Evolutionary conservation across 2,797 vertebrate species (phyloP).

Genomic region (Rhynchotus rufescens): DNA sequence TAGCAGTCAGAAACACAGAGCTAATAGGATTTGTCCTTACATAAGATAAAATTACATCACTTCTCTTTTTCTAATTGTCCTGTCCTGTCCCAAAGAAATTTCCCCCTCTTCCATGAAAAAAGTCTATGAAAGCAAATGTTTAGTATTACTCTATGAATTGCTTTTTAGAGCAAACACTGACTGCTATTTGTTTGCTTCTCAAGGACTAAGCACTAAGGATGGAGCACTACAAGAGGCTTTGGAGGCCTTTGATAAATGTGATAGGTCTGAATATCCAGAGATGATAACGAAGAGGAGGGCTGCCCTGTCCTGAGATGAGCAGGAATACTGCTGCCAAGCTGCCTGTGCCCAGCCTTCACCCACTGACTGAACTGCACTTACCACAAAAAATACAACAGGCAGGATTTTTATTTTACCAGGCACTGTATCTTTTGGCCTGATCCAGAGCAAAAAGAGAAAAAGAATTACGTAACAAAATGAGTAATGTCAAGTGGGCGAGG

Average conservation of each 20-base stretch:
- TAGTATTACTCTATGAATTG: not conserved
- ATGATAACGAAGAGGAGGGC: not conserved
- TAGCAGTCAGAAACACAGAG: fast-evolving
- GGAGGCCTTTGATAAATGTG: not conserved
- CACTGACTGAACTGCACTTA: not conserved
- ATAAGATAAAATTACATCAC: not conserved
- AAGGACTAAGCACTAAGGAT: not conserved
- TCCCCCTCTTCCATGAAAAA: not conserved
- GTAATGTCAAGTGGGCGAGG: constrained; percentile 33
- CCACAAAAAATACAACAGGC: not conserved
- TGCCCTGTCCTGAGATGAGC: not conserved
- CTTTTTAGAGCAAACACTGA: not conserved
- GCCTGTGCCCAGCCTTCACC: not conserved
- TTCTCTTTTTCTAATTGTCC: not conserved
- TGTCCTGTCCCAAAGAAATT: not conserved
- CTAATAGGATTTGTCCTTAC: not conserved
- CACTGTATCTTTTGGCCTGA: not conserved
- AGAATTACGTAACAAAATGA: constrained; percentile 35
- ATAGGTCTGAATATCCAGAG: not conserved
- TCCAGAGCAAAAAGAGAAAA: not conserved
- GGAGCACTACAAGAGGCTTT: not conserved
- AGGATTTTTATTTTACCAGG: not conserved
- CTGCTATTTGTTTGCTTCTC: not conserved
- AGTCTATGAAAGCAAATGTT: not conserved
- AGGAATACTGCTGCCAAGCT: not conserved